These are phyloP conservation scores for Orthosia cruda DNA, from an alignment of 2,888 invertebrate genomes.

Conservation along the genomic window DNA sequence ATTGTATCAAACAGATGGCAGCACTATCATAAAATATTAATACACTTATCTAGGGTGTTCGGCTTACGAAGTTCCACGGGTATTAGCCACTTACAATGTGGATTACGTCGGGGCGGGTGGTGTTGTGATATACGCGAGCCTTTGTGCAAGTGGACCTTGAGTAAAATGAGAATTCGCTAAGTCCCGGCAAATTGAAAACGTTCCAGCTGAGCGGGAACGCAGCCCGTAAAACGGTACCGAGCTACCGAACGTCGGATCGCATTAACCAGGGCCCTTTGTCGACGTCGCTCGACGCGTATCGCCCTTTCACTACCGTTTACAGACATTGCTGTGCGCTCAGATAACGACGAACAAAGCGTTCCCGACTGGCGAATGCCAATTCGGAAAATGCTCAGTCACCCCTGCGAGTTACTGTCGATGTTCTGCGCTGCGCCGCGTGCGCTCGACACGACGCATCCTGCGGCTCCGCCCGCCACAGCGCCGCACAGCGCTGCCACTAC, in stretches of 20 bases:
- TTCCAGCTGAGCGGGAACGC: conserved; percentile 78
- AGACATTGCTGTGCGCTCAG: conserved; percentile 83
- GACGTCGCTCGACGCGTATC: conserved; percentile 71
- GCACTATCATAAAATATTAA: conserved; percentile 60
- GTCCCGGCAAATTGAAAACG: conserved; percentile 84
- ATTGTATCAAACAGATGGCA: conserved; percentile 58
- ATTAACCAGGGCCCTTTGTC: conserved; percentile 81
- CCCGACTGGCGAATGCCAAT: conserved; percentile 78
- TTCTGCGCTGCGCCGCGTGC: conserved; percentile 52
- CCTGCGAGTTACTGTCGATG: conserved; percentile 75
- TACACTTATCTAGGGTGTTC: conserved; percentile 54
- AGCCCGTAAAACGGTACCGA: conserved; percentile 71
- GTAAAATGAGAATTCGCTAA: conserved; percentile 77
- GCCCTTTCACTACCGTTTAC: conserved; percentile 78
- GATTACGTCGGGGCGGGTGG: conserved; percentile 68
- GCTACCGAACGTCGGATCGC: conserved; percentile 74
- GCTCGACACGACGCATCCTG: conserved; percentile 44
- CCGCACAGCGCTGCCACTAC: conserved; percentile 29
- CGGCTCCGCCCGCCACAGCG: conserved; percentile 7
- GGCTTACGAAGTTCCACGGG: conserved; percentile 59
- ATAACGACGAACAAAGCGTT: conserved; percentile 82
- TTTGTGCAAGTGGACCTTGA: conserved; percentile 82
- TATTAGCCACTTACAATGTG: conserved; percentile 76
- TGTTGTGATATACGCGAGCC: conserved; percentile 78
- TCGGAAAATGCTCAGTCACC: conserved; percentile 82